Conservation (phyloP, 2,888 invertebrate species). For the Xestia sexstrigata region DNA sequence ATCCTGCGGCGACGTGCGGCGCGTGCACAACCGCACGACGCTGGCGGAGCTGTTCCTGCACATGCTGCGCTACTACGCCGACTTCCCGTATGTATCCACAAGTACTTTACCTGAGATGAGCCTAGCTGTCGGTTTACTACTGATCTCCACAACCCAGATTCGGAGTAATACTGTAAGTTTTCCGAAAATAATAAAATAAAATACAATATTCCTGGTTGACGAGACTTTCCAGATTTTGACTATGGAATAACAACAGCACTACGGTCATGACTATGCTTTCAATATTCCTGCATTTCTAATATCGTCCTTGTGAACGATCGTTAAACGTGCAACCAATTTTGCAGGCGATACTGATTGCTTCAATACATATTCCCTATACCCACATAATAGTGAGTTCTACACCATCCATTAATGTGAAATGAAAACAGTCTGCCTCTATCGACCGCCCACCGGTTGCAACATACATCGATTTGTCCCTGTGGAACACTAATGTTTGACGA, state of each 20-base stretch:
- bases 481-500: neutral
- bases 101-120: too few relatives aligned
- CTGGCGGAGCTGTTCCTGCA: too few relatives aligned
- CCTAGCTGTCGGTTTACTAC: too few relatives aligned
- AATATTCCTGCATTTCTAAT: too few relatives aligned
- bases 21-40: too few relatives aligned
- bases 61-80: too few relatives aligned
- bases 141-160: too few relatives aligned
- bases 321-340: neutral
- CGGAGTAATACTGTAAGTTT: too few relatives aligned
- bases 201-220: too few relatives aligned
- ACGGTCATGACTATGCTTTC: neutral
- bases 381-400: neutral
- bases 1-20: too few relatives aligned
- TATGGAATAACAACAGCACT: neutral
- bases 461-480: neutral
- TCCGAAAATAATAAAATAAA: too few relatives aligned
- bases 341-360: neutral
- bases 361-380: neutral
- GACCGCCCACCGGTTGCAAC: neutral
- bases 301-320: neutral
- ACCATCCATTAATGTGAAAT: neutral
- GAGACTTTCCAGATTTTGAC: neutral
- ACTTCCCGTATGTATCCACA: too few relatives aligned
- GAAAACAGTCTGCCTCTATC: neutral